Evolutionary conservation across 2,797 vertebrate species (phyloP).

Genomic region (Taenioides sp.): DNA sequence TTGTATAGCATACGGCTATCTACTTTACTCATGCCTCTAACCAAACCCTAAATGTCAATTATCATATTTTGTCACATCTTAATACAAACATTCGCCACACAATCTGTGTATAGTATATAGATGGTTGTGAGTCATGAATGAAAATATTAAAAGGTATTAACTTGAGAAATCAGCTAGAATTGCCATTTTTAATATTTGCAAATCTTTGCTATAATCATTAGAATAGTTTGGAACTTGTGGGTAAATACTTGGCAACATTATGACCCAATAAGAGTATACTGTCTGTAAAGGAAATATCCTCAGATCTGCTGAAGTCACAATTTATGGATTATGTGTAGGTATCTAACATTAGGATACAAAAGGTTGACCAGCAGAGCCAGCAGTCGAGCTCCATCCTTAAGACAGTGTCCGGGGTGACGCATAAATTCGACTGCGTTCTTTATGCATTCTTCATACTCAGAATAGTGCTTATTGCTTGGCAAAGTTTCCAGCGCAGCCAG

Average conservation of each 20-base stretch:
- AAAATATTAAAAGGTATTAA: conserved; percentile 39
- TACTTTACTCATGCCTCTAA: conserved; percentile 11
- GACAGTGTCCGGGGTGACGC: conserved; percentile 87
- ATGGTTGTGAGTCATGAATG: conserved; percentile 38
- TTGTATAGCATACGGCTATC: conserved; percentile 5
- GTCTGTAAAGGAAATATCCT: not conserved
- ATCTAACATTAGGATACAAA: conserved; percentile 90
- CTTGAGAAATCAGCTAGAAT: conserved; percentile 10
- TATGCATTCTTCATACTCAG: conserved; percentile 85
- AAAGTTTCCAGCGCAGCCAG: conserved; percentile 86
- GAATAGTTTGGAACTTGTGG: conserved; percentile 14
- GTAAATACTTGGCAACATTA: conserved; percentile 40
- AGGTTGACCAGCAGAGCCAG: conserved; percentile 88
- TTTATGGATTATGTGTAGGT: conserved; percentile 89
- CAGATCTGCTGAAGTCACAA: not conserved
- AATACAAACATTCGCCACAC: conserved; percentile 21
- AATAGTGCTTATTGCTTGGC: conserved; percentile 87
- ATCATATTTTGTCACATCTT: conserved; percentile 22
- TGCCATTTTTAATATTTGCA: conserved; percentile 2
- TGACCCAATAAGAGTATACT: conserved; percentile 23
- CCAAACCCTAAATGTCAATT: conserved; percentile 17
- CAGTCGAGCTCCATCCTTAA: conserved; percentile 86
- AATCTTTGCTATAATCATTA: conserved; percentile 1
- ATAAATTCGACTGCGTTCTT: conserved; percentile 88
- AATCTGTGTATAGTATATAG: too few species aligned